These are phyloP conservation scores for Scyliorhinus canicula DNA, from an alignment of 2,797 vertebrate species.

Conservation along the genomic window DNA sequence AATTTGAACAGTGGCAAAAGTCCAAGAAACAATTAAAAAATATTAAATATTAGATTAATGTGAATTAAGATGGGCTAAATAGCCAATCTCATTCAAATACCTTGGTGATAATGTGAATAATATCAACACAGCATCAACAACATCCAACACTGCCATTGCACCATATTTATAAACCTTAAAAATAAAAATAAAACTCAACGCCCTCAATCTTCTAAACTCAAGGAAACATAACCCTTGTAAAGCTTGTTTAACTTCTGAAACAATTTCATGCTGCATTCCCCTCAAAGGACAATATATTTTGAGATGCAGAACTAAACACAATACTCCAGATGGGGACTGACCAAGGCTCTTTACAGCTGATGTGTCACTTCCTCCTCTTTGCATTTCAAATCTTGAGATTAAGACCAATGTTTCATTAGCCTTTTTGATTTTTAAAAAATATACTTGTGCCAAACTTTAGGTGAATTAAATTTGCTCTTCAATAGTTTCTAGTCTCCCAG, in stretches of 20 bases:
- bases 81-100: neutral
- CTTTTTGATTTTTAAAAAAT: neutral
- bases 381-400: neutral
- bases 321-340: neutral
- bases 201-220: neutral
- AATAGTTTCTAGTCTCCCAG: neutral
- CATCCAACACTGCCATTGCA: neutral
- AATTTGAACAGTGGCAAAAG: neutral
- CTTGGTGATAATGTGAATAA: neutral
- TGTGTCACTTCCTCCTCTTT: neutral
- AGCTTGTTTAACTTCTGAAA: neutral
- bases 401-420: neutral
- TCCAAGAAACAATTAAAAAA: neutral
- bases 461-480: neutral
- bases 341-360: neutral
- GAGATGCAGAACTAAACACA: neutral
- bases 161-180: neutral
- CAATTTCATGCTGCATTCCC: neutral
- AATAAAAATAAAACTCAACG: neutral
- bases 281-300: neutral
- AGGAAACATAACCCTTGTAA: neutral
- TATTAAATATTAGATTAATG: neutral
- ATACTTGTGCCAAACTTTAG: neutral
- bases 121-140: neutral
- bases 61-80: neutral